phyloP scores from a whole-genome alignment of 2,113 vertebrate genomes.

The Meriones unguiculatus region DNA sequence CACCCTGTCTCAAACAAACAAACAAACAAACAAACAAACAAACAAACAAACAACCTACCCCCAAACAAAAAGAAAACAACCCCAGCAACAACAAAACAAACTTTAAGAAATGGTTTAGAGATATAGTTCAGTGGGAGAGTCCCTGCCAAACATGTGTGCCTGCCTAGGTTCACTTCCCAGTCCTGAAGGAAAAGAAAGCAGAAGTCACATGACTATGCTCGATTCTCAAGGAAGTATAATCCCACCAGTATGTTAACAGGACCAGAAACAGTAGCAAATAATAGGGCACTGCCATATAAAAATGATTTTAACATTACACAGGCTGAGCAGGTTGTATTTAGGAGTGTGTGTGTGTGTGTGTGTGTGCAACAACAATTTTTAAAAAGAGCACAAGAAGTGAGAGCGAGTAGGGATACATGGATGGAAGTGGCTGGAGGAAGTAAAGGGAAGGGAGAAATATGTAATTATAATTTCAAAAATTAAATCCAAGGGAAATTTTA shows the following conservation, averaged over 20 bases:
- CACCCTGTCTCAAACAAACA: background rate
- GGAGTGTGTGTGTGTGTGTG: background rate
- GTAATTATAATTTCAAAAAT: background rate
- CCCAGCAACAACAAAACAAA: background rate
- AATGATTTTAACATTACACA: background rate
- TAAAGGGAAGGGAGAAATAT: background rate
- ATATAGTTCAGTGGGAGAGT: background rate
- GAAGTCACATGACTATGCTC: conserved; percentile 21
- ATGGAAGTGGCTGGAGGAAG: background rate
- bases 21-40: background rate
- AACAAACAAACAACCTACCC: background rate
- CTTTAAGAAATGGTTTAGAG: background rate
- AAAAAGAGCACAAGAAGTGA: background rate
- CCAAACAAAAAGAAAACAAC: background rate
- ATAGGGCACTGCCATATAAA: background rate
- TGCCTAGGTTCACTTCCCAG: background rate
- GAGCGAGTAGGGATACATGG: background rate
- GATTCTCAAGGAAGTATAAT: conserved; percentile 33
- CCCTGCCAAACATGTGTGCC: background rate
- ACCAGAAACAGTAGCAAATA: conserved; percentile 45
- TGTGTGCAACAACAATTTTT: background rate
- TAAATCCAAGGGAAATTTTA: background rate
- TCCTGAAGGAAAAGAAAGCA: background rate
- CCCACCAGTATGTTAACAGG: conserved; percentile 40
- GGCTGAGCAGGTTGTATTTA: background rate